Evolutionary conservation across 2,113 vertebrate species (phyloP).

Genomic region (Bubalus kerabau): DNA sequence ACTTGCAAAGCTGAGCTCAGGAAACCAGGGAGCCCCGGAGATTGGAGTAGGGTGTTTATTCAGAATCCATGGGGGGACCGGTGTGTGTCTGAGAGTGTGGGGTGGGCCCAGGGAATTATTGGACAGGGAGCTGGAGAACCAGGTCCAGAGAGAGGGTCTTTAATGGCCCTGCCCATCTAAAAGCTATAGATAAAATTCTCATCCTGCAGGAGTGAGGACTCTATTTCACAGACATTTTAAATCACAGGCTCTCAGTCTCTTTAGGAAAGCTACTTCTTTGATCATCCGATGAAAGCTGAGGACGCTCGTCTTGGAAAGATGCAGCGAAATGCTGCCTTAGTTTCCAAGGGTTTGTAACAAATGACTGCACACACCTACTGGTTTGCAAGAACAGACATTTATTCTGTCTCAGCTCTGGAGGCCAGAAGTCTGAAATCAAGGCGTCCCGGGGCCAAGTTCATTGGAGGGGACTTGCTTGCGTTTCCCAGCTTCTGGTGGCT

Average conservation of each 20-base stretch:
- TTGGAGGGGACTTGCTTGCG: background rate
- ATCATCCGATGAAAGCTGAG: background rate
- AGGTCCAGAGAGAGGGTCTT: background rate
- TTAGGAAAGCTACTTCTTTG: background rate
- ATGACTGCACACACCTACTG: background rate
- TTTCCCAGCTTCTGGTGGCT: background rate
- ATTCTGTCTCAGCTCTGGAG: background rate
- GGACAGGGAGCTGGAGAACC: background rate
- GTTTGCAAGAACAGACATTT: no score
- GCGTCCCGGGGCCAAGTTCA: rapidly evolving
- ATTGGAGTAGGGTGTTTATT: background rate
- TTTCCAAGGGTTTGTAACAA: background rate
- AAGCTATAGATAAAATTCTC: background rate
- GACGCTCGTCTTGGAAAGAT: background rate
- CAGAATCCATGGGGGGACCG: background rate
- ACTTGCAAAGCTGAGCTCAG: background rate
- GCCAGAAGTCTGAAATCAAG: background rate
- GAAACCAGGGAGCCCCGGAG: background rate
- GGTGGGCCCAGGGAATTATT: rapidly evolving
- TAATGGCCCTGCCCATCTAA: background rate
- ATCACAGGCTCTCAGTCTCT: no score
- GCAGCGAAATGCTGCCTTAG: background rate
- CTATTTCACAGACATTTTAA: background rate
- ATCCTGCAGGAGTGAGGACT: background rate
- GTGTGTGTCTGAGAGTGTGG: background rate